These are phyloP conservation scores for Tetheella fluctuosa DNA, from an alignment of 2,888 invertebrate species.

Conservation along the genomic window DNA sequence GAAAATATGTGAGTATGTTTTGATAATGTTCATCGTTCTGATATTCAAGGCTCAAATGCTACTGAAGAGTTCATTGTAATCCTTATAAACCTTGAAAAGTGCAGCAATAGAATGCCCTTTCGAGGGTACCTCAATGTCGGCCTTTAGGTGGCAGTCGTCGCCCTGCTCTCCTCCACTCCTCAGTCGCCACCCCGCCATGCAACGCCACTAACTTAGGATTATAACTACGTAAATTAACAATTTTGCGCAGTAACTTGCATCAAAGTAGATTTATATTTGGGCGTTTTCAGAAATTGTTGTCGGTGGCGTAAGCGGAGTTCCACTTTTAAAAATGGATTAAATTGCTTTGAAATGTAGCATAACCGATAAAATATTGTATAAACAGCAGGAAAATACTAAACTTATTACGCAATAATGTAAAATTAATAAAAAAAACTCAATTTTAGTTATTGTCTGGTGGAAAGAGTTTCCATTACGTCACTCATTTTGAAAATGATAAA, in stretches of 20 bases:
- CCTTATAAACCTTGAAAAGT: slow-evolving; percentile 56
- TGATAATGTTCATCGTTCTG: slow-evolving; percentile 17
- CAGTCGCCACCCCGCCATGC: slow-evolving; percentile 45
- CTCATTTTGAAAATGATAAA: no score
- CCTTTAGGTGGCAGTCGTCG: slow-evolving; percentile 73
- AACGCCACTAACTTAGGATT: slow-evolving; percentile 21
- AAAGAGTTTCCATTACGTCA: no score
- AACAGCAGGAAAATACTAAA: no score
- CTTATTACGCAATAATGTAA: no score
- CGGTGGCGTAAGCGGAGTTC: no score
- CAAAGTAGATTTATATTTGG: slow-evolving; percentile 17
- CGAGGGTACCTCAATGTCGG: slow-evolving; percentile 79
- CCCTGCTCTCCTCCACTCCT: slow-evolving; percentile 68
- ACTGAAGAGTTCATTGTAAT: slow-evolving; percentile 37
- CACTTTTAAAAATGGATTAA: no score
- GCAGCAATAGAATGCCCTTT: slow-evolving; percentile 78
- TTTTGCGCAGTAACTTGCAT: slow-evolving; percentile 20
- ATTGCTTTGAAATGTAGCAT: no score
- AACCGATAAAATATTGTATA: no score
- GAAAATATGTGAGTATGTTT: slow-evolving; percentile 14
- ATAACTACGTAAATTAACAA: slow-evolving; percentile 66
- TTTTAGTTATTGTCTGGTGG: no score
- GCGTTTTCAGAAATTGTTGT: no score
- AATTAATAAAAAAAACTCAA: no score
- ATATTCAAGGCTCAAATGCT: slow-evolving; percentile 24